phyloP scores from a whole-genome alignment of 2,888 invertebrate genomes.

The Clanis bilineata region DNA sequence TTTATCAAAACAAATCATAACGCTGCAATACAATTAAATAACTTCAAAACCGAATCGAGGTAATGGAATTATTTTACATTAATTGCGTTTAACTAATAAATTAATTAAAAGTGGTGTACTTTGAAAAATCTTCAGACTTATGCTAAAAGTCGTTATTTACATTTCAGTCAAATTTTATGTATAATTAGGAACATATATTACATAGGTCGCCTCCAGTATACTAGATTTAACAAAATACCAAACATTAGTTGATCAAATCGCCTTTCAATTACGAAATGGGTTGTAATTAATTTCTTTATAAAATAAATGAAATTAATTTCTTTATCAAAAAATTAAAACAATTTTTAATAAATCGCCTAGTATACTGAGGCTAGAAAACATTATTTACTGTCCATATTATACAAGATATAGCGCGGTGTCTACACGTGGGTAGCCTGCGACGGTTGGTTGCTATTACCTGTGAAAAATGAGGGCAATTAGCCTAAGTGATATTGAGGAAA shows the following conservation, averaged over 20 bases:
- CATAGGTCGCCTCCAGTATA: not conserved
- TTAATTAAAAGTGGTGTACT: not conserved
- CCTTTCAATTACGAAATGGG: not conserved
- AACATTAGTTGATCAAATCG: not conserved
- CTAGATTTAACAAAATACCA: not conserved
- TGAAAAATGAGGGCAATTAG: slow-evolving; percentile 47
- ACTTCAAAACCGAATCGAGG: not conserved
- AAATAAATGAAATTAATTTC: not conserved
- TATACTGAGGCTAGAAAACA: not conserved
- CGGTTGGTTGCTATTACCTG: slow-evolving; percentile 67
- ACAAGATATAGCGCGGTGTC: slow-evolving; percentile 8
- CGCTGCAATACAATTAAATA: not conserved
- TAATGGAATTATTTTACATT: slow-evolving; percentile 3
- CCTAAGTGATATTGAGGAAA: slow-evolving; percentile 36
- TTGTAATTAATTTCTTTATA: not conserved
- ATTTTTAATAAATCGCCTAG: not conserved
- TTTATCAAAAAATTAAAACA: not conserved
- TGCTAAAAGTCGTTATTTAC: slow-evolving; percentile 39
- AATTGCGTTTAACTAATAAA: slow-evolving; percentile 22
- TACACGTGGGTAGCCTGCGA: slow-evolving; percentile 72
- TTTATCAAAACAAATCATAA: not conserved
- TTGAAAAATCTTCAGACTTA: slow-evolving; percentile 32
- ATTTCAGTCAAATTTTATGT: slow-evolving; percentile 45
- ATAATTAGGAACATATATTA: slow-evolving; percentile 33
- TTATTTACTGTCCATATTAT: slow-evolving; percentile 16